Base-by-base conservation (phyloP, 35 echinoderm and acorn worm species). In the Diadema setosum region DNA sequence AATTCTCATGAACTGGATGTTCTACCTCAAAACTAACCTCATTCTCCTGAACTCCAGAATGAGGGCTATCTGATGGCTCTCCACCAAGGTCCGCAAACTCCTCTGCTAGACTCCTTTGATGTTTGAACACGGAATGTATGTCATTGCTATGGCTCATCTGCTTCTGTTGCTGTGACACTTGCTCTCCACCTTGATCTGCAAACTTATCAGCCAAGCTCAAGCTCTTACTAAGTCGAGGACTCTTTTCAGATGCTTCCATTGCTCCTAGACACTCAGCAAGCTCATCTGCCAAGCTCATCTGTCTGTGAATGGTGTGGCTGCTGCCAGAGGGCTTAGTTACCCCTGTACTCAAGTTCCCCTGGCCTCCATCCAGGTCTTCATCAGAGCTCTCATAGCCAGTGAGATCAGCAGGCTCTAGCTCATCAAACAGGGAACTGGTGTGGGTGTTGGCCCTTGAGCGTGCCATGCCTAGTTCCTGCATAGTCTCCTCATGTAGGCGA, bases 301-400 rank as follows among this genome's bases (percentile, higher is more conserved):
- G 15, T 25, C 73, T 78, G 40, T 20, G 11, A 15, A 44, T 14
- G 4, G 7, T 5, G n/a, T 25, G n/a, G 0, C 73, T 33, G 37
- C 73, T 44, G 24, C 73, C 35, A 44, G 25, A 41, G 39, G 44
- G 44, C 40, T 44, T 76, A 5, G 70, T 24, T 20, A 42, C 35
- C 40, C 40, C 16, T 67, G 63, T 78, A n/a, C 39, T 78, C 73
- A 11, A 44, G n/a, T n/a, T n/a, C n/a, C n/a, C n/a, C n/a, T n/a
- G n/a, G n/a, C n/a, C n/a, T n/a, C n/a, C 73, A 9, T 78, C 73
- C 15, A 78, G 39, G n/a, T 78, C 73, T 78, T 78, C 73, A 24
- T 78, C 73, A 5, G 73, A 78, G 73, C 73, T 78, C n/a, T 78
- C 73, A 24, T 78, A 78, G 73, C 73, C 73, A 2, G 73, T 78